These are phyloP conservation scores for Mercenaria mercenaria DNA, from an alignment of 1,140 invertebrate species.

Conservation along the genomic window DNA sequence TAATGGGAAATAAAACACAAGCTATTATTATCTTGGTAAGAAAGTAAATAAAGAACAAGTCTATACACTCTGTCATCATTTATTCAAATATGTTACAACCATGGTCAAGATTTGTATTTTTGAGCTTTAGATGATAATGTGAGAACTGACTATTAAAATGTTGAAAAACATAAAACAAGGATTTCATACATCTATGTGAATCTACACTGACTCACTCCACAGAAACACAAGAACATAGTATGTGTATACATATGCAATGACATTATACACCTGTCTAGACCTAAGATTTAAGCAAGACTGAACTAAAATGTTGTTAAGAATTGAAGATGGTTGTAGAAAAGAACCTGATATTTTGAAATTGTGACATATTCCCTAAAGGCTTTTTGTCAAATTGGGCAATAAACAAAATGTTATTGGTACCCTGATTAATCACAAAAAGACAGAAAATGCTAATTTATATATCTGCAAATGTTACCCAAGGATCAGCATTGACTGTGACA, in stretches of 20 bases:
- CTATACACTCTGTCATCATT: constrained; percentile 45
- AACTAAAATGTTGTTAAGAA: too few relatives aligned
- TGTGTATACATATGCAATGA: not conserved
- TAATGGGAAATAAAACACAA: too few relatives aligned
- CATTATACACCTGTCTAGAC: not conserved
- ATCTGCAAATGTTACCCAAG: too few relatives aligned
- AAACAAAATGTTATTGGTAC: too few relatives aligned
- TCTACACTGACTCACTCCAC: not conserved
- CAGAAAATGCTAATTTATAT: too few relatives aligned
- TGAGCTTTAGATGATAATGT: constrained; percentile 20
- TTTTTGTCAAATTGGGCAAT: too few relatives aligned
- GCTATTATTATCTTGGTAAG: too few relatives aligned
- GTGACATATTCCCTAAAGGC: too few relatives aligned
- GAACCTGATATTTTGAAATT: too few relatives aligned
- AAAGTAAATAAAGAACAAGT: not conserved
- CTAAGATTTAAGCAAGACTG: not conserved
- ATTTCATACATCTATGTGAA: constrained; percentile 17
- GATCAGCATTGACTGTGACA: too few relatives aligned
- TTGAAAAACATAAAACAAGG: constrained; percentile 49
- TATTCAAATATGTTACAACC: constrained; percentile 61
- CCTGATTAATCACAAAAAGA: too few relatives aligned
- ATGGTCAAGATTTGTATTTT: constrained; percentile 32
- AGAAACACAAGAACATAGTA: constrained; percentile 8
- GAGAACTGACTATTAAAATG: constrained; percentile 45
- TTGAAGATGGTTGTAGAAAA: too few relatives aligned